Evolutionary conservation across 2,113 vertebrate genomes (phyloP), one percentile per base, ranked within the genome.

Genomic region (Oryzias curvinotus): DNA sequence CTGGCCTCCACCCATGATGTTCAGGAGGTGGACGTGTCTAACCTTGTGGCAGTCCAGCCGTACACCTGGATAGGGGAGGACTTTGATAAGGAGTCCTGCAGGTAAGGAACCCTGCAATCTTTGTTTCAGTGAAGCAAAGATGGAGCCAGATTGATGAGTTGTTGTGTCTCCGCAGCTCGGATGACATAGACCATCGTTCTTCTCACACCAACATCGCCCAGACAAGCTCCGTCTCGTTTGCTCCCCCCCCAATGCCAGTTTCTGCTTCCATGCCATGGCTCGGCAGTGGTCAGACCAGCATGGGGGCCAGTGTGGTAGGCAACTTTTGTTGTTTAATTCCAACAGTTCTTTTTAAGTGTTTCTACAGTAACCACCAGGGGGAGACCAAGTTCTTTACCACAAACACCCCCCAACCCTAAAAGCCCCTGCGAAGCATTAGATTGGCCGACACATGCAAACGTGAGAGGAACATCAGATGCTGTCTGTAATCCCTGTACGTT

Each of bases 21-120:
- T 67, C 96, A 98, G 87, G 97, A 99, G 81, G 96, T 99, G 14
- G 96, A 99, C 52, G 94, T 99, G 62, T 93, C 97, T 16, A 93
- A 90, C 61, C 90, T 99, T 0, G 88, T 98, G 72, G 93, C 95
- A 21, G 94, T 95, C 56, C 96, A 98, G 67, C 91, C 96, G 1
- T 98, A 91, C 77, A 95, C 96, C 71, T 98, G 97, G 97, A 98
- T 99, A 56, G 97, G 96, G 53, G 97, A 99, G 52, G 97, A 99
- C 66, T 97, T 91, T 69, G 97, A 99, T 88, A 92, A 93, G 80
- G 97, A 99, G 78, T 98, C 96, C 12, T 96, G 94, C 92, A 97
- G 97, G 97, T 98, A 52, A 44, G 81, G 25, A 19, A 61, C 30
- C 19, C 3, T 8, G 10, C 5, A 16, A 4, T 19, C 23, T 46